phyloP scores from a whole-genome alignment of 2,797 vertebrate species.

The Myotis planiceps region DNA sequence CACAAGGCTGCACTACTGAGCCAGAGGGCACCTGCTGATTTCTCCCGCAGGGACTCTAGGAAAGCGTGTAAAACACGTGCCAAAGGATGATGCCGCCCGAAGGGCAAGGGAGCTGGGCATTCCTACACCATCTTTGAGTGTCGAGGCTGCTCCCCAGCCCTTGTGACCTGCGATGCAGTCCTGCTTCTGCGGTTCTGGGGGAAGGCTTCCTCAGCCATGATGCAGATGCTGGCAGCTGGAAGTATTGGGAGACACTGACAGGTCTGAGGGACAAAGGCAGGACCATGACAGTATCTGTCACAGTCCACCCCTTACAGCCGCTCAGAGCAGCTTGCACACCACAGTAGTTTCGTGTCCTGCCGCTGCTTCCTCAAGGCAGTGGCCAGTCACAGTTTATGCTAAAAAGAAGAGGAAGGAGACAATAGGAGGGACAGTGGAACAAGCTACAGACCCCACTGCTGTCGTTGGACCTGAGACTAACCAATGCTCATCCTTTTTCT shows the following conservation, averaged over 20 bases:
- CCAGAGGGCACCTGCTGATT: neutral
- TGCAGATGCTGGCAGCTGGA: no score
- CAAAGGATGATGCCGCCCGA: neutral
- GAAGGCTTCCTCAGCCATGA: neutral
- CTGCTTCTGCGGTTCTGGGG: neutral
- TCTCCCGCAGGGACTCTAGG: neutral
- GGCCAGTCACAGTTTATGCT: neutral
- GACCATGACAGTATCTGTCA: neutral
- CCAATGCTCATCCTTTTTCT: neutral
- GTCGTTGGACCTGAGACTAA: neutral
- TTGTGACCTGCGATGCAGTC: neutral
- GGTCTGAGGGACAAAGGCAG: neutral
- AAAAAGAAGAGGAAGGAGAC: neutral
- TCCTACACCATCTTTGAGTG: neutral
- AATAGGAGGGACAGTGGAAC: neutral
- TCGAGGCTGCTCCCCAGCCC: neutral
- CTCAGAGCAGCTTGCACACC: neutral
- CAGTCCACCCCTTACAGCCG: neutral
- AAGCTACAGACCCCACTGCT: neutral
- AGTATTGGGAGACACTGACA: neutral
- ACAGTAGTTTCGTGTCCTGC: neutral
- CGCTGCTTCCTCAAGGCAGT: neutral
- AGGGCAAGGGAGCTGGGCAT: neutral
- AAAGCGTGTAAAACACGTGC: neutral
- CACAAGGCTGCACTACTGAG: neutral